Evolutionary conservation across 2,888 invertebrate genomes (phyloP).

Genomic region (Ormyrus nitidulus): DNA sequence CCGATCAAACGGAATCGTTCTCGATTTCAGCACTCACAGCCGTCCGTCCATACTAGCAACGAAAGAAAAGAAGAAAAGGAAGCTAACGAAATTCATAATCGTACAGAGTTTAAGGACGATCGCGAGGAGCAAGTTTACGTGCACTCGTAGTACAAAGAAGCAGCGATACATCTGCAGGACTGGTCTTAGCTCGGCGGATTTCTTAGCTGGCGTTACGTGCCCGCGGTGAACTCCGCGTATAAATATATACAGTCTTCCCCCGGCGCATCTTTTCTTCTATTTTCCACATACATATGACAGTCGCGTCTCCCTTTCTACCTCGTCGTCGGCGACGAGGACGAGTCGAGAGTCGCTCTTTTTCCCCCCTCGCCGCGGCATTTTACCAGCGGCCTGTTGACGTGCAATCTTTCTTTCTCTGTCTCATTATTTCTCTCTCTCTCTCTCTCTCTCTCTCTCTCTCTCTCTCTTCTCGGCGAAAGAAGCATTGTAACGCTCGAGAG

Average conservation of each 20-base stretch:
- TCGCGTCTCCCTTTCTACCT: background rate
- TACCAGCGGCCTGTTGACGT: constrained; percentile 20
- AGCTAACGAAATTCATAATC: too few relatives aligned
- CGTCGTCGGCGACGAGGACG: background rate
- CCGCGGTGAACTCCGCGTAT: constrained; percentile 9
- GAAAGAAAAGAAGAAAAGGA: too few relatives aligned
- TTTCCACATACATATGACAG: background rate
- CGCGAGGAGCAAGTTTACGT: too few relatives aligned
- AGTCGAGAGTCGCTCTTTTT: constrained; percentile 19
- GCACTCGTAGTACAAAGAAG: too few relatives aligned
- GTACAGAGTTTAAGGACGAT: too few relatives aligned
- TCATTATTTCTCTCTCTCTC: background rate
- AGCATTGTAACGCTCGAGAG: background rate
- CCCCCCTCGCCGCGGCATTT: background rate
- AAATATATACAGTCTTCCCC: background rate
- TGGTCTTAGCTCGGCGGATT: background rate
- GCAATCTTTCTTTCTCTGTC: background rate
- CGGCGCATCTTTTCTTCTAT: constrained; percentile 2
- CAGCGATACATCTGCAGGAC: too few relatives aligned
- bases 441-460: constrained; percentile 2
- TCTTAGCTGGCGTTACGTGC: constrained; percentile 2
- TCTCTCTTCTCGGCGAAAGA: background rate
- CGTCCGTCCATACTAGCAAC: too few relatives aligned
- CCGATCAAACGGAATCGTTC: too few relatives aligned
- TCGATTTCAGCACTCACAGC: too few relatives aligned